Percentiles rank a stretch among this genome's conserved stretches.
These are phyloP conservation scores for Drosophila malerkotliana DNA, from an alignment of 1,140 invertebrate genomes.

Conservation along the genomic window DNA sequence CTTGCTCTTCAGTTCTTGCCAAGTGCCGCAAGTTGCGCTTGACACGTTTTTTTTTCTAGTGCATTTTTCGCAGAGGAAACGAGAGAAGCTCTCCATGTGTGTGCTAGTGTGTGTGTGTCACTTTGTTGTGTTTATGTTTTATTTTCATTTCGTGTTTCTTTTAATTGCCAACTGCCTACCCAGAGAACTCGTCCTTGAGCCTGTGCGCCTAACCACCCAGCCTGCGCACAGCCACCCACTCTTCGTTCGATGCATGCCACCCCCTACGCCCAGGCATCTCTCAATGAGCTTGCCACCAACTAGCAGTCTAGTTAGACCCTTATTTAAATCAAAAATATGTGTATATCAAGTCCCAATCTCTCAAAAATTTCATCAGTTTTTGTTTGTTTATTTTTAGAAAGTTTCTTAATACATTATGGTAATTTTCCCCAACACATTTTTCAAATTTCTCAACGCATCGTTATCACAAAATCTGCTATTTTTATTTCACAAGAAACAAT, in stretches of 20 bases:
- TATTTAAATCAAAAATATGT: too few relatives aligned
- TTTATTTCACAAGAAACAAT: neutral
- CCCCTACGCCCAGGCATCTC: too few relatives aligned
- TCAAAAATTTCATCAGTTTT: neutral
- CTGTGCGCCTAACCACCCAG: neutral
- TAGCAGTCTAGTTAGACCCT: neutral
- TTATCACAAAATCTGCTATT: neutral
- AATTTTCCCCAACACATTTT: neutral
- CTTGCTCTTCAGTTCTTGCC: constrained; percentile 26
- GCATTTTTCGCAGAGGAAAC: constrained; percentile 18
- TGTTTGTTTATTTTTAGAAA: neutral
- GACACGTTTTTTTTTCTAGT: constrained; percentile 39
- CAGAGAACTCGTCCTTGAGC: constrained; percentile 40
- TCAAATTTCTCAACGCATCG: neutral
- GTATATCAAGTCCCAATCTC: neutral
- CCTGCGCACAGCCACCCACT: neutral
- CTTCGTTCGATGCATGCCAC: constrained; percentile 1
- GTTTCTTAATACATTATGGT: neutral
- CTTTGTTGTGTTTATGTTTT: constrained; percentile 51
- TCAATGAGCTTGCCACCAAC: too few relatives aligned
- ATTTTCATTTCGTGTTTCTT: constrained; percentile 59
- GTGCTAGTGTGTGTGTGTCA: constrained; percentile 28
- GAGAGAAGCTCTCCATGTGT: constrained; percentile 35
- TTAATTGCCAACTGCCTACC: constrained; percentile 57
- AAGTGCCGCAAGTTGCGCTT: constrained; percentile 34